These are phyloP conservation scores for Meteorus cinctellus DNA, from an alignment of 2,888 invertebrate genomes.

Conservation along the genomic window DNA sequence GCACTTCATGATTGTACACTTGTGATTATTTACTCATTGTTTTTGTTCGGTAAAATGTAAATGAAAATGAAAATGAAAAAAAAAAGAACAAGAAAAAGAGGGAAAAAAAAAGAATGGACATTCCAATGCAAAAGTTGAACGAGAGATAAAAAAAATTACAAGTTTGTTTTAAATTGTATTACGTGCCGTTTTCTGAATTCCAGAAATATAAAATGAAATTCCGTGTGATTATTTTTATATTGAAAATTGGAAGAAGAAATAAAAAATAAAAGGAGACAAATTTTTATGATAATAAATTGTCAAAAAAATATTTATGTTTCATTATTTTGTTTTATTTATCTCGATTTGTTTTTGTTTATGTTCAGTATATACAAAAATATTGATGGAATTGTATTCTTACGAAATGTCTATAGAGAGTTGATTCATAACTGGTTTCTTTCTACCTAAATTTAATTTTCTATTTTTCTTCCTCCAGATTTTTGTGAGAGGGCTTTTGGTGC, in stretches of 20 bases:
- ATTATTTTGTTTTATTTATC: neutral
- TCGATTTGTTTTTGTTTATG: neutral
- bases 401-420: too few relatives aligned
- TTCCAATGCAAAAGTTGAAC: neutral
- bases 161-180: neutral
- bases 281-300: neutral
- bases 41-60: too few relatives aligned
- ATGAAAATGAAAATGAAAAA: too few relatives aligned
- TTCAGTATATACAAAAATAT: neutral
- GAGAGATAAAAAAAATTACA: neutral
- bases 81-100: too few relatives aligned
- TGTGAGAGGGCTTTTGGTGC: too few relatives aligned
- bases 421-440: too few relatives aligned
- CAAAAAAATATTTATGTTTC: neutral
- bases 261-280: neutral
- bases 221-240: neutral
- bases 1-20: neutral
- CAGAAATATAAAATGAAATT: neutral
- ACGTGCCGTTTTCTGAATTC: neutral
- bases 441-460: too few relatives aligned
- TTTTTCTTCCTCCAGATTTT: too few relatives aligned
- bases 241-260: neutral
- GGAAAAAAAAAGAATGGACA: too few relatives aligned
- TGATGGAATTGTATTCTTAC: too few relatives aligned
- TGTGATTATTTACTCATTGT: too few relatives aligned